phyloP scores from a whole-genome alignment of 2,113 vertebrate genomes.

The Mormyrus lacerda region DNA sequence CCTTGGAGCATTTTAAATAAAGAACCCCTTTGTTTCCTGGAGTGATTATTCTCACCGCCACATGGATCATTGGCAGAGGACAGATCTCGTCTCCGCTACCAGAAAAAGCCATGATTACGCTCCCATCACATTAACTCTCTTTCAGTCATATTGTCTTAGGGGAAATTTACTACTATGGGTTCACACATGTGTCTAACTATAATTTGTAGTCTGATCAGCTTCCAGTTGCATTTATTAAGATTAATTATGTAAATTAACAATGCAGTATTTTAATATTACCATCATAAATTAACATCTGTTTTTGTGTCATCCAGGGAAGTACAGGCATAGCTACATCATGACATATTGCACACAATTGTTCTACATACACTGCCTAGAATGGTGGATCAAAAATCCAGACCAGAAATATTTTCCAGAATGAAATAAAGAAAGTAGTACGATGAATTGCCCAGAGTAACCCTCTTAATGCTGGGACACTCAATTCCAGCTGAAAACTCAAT shows the following conservation, averaged over 20 bases:
- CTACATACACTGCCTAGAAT: background rate
- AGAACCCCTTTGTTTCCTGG: background rate
- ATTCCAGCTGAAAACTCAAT: background rate
- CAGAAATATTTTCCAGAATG: background rate
- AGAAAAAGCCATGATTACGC: background rate
- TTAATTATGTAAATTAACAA: background rate
- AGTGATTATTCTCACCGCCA: background rate
- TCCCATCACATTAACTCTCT: background rate
- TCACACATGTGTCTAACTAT: background rate
- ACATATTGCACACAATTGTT: background rate
- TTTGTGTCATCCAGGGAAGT: background rate
- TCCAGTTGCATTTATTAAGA: background rate
- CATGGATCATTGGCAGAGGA: background rate
- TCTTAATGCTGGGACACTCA: background rate
- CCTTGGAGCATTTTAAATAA: constrained; percentile 14
- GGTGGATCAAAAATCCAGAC: background rate
- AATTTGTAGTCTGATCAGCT: background rate
- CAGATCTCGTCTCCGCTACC: background rate
- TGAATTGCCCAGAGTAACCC: background rate
- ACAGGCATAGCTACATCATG: background rate
- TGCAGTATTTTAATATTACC: background rate
- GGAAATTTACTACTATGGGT: background rate
- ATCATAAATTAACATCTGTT: background rate
- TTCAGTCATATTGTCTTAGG: background rate
- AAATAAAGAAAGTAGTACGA: background rate